A percentile compares a stretch with the other conserved stretches of the same genome.
These are phyloP conservation scores for Eupithecia insigniata DNA, from an alignment of 2,888 invertebrate species.

Conservation along the genomic window DNA sequence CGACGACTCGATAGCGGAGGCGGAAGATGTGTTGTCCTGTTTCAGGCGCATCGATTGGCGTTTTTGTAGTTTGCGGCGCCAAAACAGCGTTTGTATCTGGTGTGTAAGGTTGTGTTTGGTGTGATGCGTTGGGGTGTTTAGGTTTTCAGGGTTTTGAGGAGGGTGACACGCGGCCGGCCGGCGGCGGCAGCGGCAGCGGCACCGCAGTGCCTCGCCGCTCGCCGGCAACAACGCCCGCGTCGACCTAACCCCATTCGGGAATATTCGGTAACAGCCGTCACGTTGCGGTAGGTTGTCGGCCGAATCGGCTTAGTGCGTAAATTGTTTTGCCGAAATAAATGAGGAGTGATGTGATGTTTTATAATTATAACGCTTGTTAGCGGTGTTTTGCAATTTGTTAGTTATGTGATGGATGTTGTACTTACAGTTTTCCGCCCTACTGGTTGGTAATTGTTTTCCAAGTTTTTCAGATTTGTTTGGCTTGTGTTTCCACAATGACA, in stretches of 20 bases:
- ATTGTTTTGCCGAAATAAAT: slow-evolving; percentile 56
- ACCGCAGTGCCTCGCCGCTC: slow-evolving; percentile 79
- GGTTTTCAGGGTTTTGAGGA: slow-evolving; percentile 56
- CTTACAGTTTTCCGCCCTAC: slow-evolving; percentile 52
- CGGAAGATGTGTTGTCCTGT: slow-evolving; percentile 80
- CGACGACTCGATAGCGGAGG: slow-evolving; percentile 71
- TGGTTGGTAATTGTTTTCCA: slow-evolving; percentile 51
- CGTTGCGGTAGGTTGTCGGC: slow-evolving; percentile 72
- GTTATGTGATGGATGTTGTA: slow-evolving; percentile 51
- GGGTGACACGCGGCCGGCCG: slow-evolving; percentile 73
- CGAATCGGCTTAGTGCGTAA: slow-evolving; percentile 49
- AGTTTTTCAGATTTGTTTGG: slow-evolving; percentile 33
- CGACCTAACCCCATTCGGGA: slow-evolving; percentile 49
- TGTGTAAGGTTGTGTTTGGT: slow-evolving; percentile 48
- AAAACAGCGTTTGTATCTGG: slow-evolving; percentile 52
- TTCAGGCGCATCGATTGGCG: slow-evolving; percentile 81
- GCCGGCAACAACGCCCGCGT: slow-evolving; percentile 70
- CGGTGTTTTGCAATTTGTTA: slow-evolving; percentile 45
- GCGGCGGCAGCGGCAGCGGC: slow-evolving; percentile 34
- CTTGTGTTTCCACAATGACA: slow-evolving; percentile 39
- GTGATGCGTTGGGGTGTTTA: slow-evolving; percentile 64
- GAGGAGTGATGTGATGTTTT: slow-evolving; percentile 50
- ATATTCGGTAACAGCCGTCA: slow-evolving; percentile 63
- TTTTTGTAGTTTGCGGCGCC: slow-evolving; percentile 42
- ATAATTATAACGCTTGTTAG: slow-evolving; percentile 39